phyloP scores from a whole-genome alignment of 2,113 vertebrate genomes.

The Falco punctatus region DNA sequence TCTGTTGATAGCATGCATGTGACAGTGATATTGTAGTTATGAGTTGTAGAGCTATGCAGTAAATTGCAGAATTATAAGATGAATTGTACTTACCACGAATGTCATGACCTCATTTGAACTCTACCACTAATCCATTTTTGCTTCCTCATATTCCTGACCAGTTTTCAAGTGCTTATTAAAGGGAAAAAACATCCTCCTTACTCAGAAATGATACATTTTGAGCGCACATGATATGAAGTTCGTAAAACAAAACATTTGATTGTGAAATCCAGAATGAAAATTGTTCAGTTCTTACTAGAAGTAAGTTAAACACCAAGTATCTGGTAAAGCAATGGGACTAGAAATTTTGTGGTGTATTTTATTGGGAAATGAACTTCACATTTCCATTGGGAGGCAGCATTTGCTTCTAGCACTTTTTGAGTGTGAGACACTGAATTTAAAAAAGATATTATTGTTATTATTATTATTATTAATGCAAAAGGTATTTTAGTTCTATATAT shows the following conservation, averaged over 20 bases:
- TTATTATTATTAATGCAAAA: background rate
- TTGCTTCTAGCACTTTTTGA: slow-evolving; percentile 40
- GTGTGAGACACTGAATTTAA: background rate
- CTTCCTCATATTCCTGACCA: background rate
- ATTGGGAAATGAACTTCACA: background rate
- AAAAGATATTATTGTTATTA: background rate
- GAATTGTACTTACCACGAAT: background rate
- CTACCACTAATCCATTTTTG: background rate
- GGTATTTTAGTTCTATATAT: background rate
- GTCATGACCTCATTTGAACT: background rate
- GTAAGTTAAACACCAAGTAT: background rate
- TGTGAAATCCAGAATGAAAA: background rate
- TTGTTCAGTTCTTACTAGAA: background rate
- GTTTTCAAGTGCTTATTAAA: background rate
- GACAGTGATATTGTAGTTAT: background rate
- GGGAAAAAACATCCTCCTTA: background rate
- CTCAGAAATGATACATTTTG: background rate
- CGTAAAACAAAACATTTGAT: background rate
- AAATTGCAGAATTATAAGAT: background rate
- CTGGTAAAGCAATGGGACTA: background rate
- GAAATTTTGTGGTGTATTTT: background rate
- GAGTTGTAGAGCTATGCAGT: background rate
- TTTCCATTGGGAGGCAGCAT: slow-evolving; percentile 63
- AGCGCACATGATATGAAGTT: background rate
- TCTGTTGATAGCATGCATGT: background rate